A percentile compares a stretch with the other conserved stretches of the same genome.
These are phyloP conservation scores for Hofmannophila pseudospretella DNA, from an alignment of 2,888 invertebrate genomes.

Conservation along the genomic window DNA sequence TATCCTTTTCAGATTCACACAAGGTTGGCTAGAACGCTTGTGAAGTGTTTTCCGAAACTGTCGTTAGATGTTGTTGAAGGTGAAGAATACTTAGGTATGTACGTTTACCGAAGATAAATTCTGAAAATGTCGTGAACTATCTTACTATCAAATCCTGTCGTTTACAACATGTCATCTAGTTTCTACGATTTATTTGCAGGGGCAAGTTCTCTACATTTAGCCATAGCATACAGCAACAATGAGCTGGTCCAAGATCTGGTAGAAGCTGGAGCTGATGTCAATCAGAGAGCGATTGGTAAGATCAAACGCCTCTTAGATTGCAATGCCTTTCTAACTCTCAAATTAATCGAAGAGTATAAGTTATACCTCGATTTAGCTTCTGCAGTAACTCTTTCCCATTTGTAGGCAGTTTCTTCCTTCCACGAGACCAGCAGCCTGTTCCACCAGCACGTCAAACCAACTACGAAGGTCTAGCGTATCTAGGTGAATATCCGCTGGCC, in stretches of 20 bases:
- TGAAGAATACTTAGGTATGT: conserved; percentile 93
- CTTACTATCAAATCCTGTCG: too few relatives aligned
- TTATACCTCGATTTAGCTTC: too few relatives aligned
- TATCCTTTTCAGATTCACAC: conserved; percentile 81
- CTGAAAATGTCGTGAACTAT: too few relatives aligned
- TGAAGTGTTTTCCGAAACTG: conserved; percentile 94
- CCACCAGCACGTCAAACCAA: conserved; percentile 90
- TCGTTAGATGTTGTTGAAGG: conserved; percentile 97
- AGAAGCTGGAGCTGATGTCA: conserved; percentile 93
- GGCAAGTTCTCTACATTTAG: conserved; percentile 95
- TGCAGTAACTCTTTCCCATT: not conserved
- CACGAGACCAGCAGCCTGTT: conserved; percentile 92
- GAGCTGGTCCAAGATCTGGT: conserved; percentile 95
- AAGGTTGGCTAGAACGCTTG: conserved; percentile 90
- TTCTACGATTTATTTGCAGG: too few relatives aligned
- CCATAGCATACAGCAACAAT: conserved; percentile 97
- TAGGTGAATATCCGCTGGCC: conserved; percentile 97
- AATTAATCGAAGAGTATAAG: too few relatives aligned
- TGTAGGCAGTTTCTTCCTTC: conserved; percentile 92
- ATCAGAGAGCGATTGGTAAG: conserved; percentile 93
- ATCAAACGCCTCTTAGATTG: too few relatives aligned
- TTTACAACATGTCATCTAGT: too few relatives aligned
- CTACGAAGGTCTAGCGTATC: conserved; percentile 97
- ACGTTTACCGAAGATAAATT: too few relatives aligned
- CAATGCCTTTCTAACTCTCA: not conserved